Evolutionary conservation across 2,797 vertebrate genomes (phyloP).

Genomic region (Muraenolepis orangiensis): DNA sequence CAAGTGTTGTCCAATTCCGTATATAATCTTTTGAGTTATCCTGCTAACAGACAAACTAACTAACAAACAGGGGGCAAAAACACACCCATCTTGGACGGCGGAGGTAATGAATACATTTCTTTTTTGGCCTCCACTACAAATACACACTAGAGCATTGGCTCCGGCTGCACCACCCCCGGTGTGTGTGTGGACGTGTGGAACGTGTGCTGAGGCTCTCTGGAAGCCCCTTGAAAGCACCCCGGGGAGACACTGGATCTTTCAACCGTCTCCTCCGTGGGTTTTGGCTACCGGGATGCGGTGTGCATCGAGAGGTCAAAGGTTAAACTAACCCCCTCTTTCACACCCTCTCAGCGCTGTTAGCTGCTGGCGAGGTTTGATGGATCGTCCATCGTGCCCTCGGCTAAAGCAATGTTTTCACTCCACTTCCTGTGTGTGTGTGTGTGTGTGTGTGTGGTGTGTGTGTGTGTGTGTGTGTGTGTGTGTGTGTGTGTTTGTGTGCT

Average conservation of each 20-base stretch:
- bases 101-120: too few relatives aligned
- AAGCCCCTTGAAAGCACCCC: too few relatives aligned
- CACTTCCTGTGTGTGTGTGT: slow-evolving; percentile 2
- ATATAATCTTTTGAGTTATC: too few relatives aligned
- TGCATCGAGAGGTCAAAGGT: slow-evolving; percentile 41
- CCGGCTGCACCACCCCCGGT: too few relatives aligned
- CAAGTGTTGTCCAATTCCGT: too few relatives aligned
- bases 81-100: too few relatives aligned
- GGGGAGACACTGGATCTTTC: slow-evolving; percentile 42
- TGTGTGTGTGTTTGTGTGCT: too few relatives aligned
- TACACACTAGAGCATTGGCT: too few relatives aligned
- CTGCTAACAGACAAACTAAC: too few relatives aligned
- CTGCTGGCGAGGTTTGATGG: slow-evolving; percentile 42
- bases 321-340: slow-evolving; percentile 35
- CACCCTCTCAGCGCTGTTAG: background rate
- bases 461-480: slow-evolving; percentile 15
- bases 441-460: slow-evolving; percentile 35
- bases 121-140: too few relatives aligned
- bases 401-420: slow-evolving; percentile 25
- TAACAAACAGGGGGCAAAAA: too few relatives aligned
- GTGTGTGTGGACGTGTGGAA: background rate
- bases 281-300: slow-evolving; percentile 12
- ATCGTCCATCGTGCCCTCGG: slow-evolving; percentile 46
- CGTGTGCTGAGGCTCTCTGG: too few relatives aligned
- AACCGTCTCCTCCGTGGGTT: slow-evolving; percentile 37